Base-by-base conservation (phyloP, 2,113 vertebrate species). In the Ictalurus punctatus region DNA sequence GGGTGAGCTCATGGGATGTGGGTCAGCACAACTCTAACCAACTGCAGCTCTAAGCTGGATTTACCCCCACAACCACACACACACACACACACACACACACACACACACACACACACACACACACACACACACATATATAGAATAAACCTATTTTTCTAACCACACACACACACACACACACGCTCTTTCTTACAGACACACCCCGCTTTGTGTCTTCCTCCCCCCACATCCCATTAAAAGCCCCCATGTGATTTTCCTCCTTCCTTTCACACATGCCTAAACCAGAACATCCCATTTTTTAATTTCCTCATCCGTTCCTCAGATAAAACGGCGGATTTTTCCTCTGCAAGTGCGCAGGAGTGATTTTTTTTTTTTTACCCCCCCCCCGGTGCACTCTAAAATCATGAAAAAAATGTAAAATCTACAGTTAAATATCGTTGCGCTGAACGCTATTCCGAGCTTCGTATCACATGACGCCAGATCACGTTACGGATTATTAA, bases 41-140 rank as follows among this genome's bases (percentile, higher is more conserved):
- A 88, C 87, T 91, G 91, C 88, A 76, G 69, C 13, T 82, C 80
- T 91, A 91, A 92, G 40, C 87, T 79, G 91, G 90, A 92, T 89
- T 90, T 85, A 90, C 74, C 80, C 25, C 79, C 76, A 81, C 56
- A 61, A 59, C 79, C 48, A 9, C 85, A 74, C 59, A 56, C 83
- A 67, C 71, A 37, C 48, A 56, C 27, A 74, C 71, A 67, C 10
- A 79, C 69, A 84, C 84, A 86, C 48, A 88, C 54, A 87, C 80
- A 84, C 78, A n/a, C n/a, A n/a, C n/a, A n/a, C n/a, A n/a, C n/a
- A n/a, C n/a, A n/a, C n/a, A n/a, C n/a, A 56, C 83, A 67, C 71
- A 37, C 48, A 78, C 84, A 56, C 83, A 88, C 69, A 82, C 14
- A 78, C 27, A 84, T 54, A 83, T 76, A 73, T 21, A 65, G 30